Conservation (phyloP, 2,113 vertebrate species). For the Phalacrocorax aristotelis region DNA sequence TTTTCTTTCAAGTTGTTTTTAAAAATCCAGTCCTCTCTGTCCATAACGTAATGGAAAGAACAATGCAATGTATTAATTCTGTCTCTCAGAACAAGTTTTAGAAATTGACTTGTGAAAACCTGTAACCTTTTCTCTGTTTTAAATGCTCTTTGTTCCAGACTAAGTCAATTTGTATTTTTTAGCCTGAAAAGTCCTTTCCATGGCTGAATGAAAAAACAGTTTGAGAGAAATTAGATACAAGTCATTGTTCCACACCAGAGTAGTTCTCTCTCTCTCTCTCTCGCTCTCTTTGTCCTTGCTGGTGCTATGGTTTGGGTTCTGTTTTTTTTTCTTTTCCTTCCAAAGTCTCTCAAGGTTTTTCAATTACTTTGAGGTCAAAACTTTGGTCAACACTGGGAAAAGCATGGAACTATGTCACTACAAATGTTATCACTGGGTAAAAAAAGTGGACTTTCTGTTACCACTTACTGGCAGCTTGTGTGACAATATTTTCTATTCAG, state of each 20-base stretch:
- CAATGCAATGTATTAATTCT: background rate
- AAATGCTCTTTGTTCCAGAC: background rate
- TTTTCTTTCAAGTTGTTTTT: background rate
- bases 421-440: background rate
- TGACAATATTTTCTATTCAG: background rate
- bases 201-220: background rate
- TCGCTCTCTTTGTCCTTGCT: background rate
- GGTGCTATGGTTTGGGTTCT: background rate
- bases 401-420: background rate
- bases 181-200: background rate
- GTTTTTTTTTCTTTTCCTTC: background rate
- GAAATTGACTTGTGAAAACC: background rate
- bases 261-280: background rate
- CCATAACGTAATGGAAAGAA: background rate
- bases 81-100: background rate
- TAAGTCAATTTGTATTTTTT: background rate
- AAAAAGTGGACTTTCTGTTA: background rate
- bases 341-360: background rate
- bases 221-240: conserved; percentile 7
- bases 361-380: background rate
- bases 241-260: conserved; percentile 7
- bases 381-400: background rate
- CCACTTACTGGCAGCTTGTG: background rate
- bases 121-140: background rate
- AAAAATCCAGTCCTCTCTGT: background rate